These are phyloP conservation scores for Diarsia dahlii DNA, from an alignment of 2,888 invertebrate genomes.

Conservation along the genomic window DNA sequence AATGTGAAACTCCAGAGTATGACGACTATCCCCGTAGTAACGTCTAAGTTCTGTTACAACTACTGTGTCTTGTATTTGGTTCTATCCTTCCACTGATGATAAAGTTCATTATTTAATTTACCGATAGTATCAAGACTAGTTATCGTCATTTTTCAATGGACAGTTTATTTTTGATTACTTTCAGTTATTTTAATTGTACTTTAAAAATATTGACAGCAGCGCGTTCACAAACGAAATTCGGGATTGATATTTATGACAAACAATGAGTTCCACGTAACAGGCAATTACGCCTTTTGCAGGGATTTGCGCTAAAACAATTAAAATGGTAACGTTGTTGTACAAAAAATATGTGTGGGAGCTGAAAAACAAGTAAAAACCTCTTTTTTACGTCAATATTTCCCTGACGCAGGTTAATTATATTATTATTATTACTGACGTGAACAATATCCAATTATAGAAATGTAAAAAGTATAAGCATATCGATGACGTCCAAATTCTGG, in stretches of 20 bases:
- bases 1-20: too few species aligned
- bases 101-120: neutral
- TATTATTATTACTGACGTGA: neutral
- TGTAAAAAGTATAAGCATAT: neutral
- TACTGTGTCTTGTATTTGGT: neutral
- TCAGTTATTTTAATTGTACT: too few species aligned
- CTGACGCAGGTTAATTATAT: neutral
- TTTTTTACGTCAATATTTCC: neutral
- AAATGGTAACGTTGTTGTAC: neutral
- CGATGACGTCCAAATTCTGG: neutral
- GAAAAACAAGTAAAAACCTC: neutral
- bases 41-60: too few species aligned
- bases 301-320: neutral
- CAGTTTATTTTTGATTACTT: neutral
- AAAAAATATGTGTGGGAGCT: neutral
- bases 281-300: neutral
- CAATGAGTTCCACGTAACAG: neutral
- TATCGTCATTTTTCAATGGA: neutral
- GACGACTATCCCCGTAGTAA: too few species aligned
- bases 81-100: neutral
- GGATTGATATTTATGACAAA: neutral
- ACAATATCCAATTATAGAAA: neutral
- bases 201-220: neutral
- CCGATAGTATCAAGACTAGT: neutral
- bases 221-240: neutral